Evolutionary conservation across 2,797 vertebrate genomes (phyloP), one percentile per base, ranked within the genome.

Genomic region (Bovichtus variegatus): DNA sequence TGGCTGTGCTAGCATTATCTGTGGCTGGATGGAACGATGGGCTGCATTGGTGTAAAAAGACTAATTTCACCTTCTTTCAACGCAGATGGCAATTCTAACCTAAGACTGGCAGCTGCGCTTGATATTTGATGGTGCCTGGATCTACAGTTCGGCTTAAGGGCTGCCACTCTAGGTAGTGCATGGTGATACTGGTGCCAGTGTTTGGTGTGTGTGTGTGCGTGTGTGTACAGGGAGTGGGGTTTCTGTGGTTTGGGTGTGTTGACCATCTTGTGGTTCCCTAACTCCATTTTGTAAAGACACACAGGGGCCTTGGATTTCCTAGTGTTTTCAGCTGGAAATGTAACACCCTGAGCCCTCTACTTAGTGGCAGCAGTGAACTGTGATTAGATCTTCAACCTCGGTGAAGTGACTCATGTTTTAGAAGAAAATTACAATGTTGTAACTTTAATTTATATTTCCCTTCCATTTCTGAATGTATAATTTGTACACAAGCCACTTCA

Each of bases 241-340:
- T 92, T 86, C 82, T 87, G 93, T 86, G 91, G 91, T 91, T 87
- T 78, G 68, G 73, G 78, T 72, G 83, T 91, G 87, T 88, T 89
- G 90, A 91, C 85, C 88, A 76, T 88, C 81, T 83, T 91, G 91
- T 87, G 89, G 92, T 91, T 91, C 81, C 64, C 58, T 77, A 86
- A 91, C 86, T 87, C 80, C 69, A 50, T 89, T 87, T 89, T 90
- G 89, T 83, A 90, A 85, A 89, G 87, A 80, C 78, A 76, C 79
- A 78, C 73, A 60, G 79, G 74, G 84, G 83, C 81, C 78, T 86
- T 81, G 74, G 87, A 87, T 92, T 90, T 90, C 81, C 67, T 76
- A 81, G 67, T 82, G 80, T 85, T 85, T 86, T 88, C 83, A 85
- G 74, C 54, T 77, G 80, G 88, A 91, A 91, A 92, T 75, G 10